These are phyloP conservation scores for Lepus americanus DNA, from an alignment of 2,113 vertebrate species.

Conservation along the genomic window DNA sequence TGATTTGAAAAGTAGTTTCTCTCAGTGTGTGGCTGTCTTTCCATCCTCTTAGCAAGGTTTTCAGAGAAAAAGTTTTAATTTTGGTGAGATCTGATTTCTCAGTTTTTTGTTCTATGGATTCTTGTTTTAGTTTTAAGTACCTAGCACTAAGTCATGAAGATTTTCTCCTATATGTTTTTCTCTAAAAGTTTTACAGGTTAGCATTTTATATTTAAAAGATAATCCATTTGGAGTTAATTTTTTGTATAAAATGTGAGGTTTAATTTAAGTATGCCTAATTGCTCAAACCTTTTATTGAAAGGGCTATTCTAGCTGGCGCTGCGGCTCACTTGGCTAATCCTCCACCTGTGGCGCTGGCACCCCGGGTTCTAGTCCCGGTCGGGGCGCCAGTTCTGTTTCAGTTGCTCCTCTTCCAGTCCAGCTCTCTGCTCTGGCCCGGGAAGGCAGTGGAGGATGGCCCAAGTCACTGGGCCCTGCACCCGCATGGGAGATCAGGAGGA, in stretches of 20 bases:
- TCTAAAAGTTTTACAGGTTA: not conserved
- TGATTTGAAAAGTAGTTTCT: not conserved
- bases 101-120: not conserved
- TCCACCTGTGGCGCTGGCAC: no score
- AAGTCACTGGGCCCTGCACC: no score
- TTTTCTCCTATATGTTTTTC: not conserved
- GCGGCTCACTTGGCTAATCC: no score
- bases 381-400: no score
- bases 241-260: not conserved
- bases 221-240: not conserved
- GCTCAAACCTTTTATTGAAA: not conserved
- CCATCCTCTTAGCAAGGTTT: not conserved
- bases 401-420: no score
- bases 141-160: not conserved
- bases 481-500: no score
- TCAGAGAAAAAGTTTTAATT: not conserved
- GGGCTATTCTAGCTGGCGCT: not conserved
- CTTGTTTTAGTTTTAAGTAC: not conserved
- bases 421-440: no score
- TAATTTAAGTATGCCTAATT: not conserved
- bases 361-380: no score
- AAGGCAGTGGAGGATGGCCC: no score
- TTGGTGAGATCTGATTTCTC: not conserved
- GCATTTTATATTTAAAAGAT: not conserved
- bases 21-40: not conserved